Conservation (phyloP, 1,140 invertebrate species). For the Drosophila mayri region DNA sequence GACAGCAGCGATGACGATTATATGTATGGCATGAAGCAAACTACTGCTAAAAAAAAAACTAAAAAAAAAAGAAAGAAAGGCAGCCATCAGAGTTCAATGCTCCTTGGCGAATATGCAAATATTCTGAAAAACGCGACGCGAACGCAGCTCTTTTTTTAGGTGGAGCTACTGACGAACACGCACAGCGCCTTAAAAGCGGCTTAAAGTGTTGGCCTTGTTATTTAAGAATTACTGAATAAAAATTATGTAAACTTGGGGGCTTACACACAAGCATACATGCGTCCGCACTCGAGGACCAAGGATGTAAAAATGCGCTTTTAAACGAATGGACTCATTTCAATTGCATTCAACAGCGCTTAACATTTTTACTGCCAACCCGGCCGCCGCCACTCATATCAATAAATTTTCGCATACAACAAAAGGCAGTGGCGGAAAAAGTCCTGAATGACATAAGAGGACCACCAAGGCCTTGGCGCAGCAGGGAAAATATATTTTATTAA, state of each 20-base stretch:
- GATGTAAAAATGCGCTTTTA: constrained; percentile 33
- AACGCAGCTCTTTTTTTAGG: constrained; percentile 36
- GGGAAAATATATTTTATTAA: constrained; percentile 63
- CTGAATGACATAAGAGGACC: constrained; percentile 38
- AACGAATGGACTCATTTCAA: constrained; percentile 51
- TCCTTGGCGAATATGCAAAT: constrained; percentile 73
- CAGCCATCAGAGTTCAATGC: constrained; percentile 66
- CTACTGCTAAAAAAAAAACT: constrained; percentile 46
- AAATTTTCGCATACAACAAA: constrained; percentile 77
- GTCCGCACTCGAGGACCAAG: constrained; percentile 16
- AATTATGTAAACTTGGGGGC: constrained; percentile 66
- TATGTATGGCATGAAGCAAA: constrained; percentile 20
- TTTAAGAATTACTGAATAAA: constrained; percentile 73
- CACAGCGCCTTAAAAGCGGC: constrained; percentile 49
- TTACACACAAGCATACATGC: constrained; percentile 52
- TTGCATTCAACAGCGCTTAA: constrained; percentile 73
- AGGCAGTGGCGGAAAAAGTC: constrained; percentile 49
- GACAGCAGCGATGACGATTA: constrained; percentile 33
- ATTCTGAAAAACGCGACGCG: constrained; percentile 38
- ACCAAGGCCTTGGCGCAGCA: constrained; percentile 20
- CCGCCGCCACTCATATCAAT: constrained; percentile 48
- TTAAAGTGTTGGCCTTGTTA: constrained; percentile 69
- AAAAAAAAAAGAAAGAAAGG: constrained; percentile 2
- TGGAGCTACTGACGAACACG: constrained; percentile 42
- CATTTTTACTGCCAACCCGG: constrained; percentile 65